Percentiles rank a stretch among this genome's conserved stretches.
phyloP scores from a whole-genome alignment of 2,797 vertebrate species.

The Semotilus atromaculatus region DNA sequence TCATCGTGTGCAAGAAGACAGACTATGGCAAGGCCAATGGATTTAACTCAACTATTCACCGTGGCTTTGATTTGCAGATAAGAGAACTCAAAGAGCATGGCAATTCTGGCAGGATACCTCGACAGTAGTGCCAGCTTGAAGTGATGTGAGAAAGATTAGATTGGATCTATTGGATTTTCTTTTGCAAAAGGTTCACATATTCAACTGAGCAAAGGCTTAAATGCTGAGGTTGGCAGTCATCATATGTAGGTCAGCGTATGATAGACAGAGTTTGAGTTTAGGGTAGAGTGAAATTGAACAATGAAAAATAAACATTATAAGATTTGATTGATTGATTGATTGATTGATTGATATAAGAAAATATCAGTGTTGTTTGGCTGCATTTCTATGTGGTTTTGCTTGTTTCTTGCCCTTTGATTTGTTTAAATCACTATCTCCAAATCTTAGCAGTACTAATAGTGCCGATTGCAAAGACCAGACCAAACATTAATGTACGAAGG shows the following conservation, averaged over 20 bases:
- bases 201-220: not conserved
- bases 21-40: conserved; percentile 10
- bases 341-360: not conserved
- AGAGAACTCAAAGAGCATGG: conserved; percentile 26
- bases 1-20: not conserved
- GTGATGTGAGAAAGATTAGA: conserved; percentile 40
- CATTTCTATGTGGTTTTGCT: too few species aligned
- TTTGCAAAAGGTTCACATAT: not conserved
- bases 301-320: not conserved
- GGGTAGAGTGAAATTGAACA: not conserved
- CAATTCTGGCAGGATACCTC: conserved; percentile 14
- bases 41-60: conserved; percentile 26
- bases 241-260: not conserved
- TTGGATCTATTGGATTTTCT: conserved; percentile 21
- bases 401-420: too few species aligned
- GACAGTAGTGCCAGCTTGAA: conserved; percentile 30
- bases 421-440: not conserved
- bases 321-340: too few species aligned
- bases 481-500: not conserved
- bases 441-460: not conserved
- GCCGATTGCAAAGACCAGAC: not conserved
- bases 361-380: not conserved
- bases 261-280: not conserved
- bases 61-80: conserved; percentile 30
- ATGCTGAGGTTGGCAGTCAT: not conserved